phyloP scores from a whole-genome alignment of 2,113 vertebrate species.

The Circaetus gallicus region DNA sequence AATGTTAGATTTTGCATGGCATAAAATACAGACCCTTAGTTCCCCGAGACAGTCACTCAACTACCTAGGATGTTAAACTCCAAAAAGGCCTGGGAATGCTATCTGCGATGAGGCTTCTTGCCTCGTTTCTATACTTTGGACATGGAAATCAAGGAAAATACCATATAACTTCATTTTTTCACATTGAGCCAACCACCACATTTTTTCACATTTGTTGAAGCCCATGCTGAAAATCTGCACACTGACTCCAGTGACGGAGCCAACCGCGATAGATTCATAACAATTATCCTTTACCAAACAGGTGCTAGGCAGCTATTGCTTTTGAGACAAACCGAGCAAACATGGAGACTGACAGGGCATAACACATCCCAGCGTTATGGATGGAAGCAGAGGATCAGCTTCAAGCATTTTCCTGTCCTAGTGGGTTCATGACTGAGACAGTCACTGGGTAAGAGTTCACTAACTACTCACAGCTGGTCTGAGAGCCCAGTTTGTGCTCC shows the following conservation, averaged over 20 bases:
- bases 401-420: not conserved
- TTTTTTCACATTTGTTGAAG: not conserved
- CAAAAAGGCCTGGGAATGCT: not conserved
- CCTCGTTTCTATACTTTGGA: not conserved
- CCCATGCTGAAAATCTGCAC: not conserved
- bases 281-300: not conserved
- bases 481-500: slow-evolving; percentile 92
- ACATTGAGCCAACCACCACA: not conserved
- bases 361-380: not conserved
- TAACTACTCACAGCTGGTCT: slow-evolving; percentile 90
- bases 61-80: not conserved
- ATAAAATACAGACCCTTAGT: not conserved
- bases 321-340: not conserved
- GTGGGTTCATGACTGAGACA: not conserved
- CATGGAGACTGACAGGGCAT: fast-evolving
- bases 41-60: not conserved
- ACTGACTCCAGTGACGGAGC: not conserved
- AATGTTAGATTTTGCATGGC: not conserved
- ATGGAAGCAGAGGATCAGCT: not conserved
- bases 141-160: not conserved
- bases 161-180: not conserved
- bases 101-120: not conserved
- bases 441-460: not conserved
- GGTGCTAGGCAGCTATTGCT: not conserved
- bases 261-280: fast-evolving